phyloP scores from a whole-genome alignment of 2,888 invertebrate species.

The Stenurella melanura region DNA sequence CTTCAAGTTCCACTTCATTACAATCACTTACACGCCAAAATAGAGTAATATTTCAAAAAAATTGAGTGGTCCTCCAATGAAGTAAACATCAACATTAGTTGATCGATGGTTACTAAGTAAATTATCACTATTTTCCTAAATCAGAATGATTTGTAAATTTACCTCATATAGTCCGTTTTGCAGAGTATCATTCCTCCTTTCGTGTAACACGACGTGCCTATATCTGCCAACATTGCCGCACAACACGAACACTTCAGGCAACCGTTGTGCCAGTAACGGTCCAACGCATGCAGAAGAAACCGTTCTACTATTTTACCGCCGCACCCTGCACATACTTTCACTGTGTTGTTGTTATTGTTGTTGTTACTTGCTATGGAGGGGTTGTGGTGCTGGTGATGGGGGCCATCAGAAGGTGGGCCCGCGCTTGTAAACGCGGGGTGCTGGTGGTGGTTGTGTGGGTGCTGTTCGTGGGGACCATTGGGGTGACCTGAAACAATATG shows the following conservation, averaged over 20 bases:
- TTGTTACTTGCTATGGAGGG: conserved; percentile 75
- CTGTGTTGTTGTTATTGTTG: conserved; percentile 75
- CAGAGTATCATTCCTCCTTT: conserved; percentile 96
- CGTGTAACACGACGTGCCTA: conserved; percentile 93
- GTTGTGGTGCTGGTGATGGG: conserved; percentile 75
- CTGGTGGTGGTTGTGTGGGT: conserved; percentile 72
- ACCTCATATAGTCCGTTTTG: conserved; percentile 97
- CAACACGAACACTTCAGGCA: conserved; percentile 96
- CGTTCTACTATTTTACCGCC: conserved; percentile 94
- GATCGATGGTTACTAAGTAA: too few species aligned
- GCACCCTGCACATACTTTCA: conserved; percentile 93
- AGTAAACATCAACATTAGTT: too few species aligned
- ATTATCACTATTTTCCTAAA: background rate
- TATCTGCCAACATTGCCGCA: conserved; percentile 90
- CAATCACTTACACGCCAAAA: too few species aligned
- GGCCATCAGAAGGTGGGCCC: conserved; percentile 72
- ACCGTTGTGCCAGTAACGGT: conserved; percentile 96
- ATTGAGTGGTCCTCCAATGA: too few species aligned
- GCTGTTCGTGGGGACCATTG: conserved; percentile 68
- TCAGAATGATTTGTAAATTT: conserved; percentile 70
- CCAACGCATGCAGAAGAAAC: conserved; percentile 92
- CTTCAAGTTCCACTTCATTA: too few species aligned
- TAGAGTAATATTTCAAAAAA: too few species aligned
- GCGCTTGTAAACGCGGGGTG: conserved; percentile 74
- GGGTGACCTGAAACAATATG: conserved; percentile 67